Base-by-base conservation (phyloP, 2,888 invertebrate species). In the Diabrotica balteata region DNA sequence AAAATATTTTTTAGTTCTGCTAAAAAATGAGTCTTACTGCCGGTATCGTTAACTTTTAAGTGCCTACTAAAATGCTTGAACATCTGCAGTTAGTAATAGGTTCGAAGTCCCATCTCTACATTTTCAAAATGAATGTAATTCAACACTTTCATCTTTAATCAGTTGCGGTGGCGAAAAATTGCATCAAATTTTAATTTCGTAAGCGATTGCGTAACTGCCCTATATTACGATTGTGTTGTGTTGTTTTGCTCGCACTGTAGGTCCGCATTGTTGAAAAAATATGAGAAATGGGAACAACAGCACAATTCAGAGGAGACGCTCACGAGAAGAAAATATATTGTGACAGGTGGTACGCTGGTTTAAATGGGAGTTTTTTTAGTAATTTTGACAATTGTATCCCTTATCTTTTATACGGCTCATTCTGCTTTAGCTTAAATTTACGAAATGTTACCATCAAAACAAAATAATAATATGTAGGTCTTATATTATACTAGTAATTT, bases 101-200 rank as follows among this genome's bases (percentile, higher is more conserved):
- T 58, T 47, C 32, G 10, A 8, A 32, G 9, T 47, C 17, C 59
- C 59, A 59, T 50, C 59, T 59, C 59, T 59, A 59, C 8, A 32
- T 10, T 8, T 8, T 7, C 7, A 11, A 59, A 59, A 50, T 43
- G 59, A 59, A 59, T 49, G 59, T 59, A 59, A 57, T 44, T 59
- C 43, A 59, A 59, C 1, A 65, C 64, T 65, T 65, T 65, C 64
- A 59, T 64, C 58, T 55, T 55, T 53, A 52, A 59, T 44, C 54
- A 47, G 53, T 32, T 42, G 45, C 32, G 57, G 51, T 47, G 54
- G 62, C 58, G 53, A 63, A 61, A 61, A 49, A 53, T 60, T 61
- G 58, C 67, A 62, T 53, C 22, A 62, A 66, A 58, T 52, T 58
- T 62, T 43, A 61, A 58, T 66, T 66, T 66, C 67, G 62, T 58